These are phyloP conservation scores for Prionailurus bengalensis DNA, from an alignment of 2,113 vertebrate genomes.

Conservation along the genomic window DNA sequence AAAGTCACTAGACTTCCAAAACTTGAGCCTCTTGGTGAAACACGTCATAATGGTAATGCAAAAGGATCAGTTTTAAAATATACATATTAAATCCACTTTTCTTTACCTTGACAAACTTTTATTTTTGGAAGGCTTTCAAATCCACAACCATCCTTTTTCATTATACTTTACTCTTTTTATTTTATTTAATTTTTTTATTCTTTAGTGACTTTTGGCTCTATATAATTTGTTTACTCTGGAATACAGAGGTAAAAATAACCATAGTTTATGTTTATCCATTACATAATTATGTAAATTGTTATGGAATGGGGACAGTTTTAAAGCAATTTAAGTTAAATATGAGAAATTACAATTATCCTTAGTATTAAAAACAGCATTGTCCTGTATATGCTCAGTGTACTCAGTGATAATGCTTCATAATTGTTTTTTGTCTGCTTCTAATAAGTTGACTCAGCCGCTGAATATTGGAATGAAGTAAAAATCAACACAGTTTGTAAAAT, in stretches of 20 bases:
- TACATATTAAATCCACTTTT: constrained; percentile 73
- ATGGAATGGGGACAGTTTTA: constrained; percentile 27
- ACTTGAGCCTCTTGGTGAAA: constrained; percentile 91
- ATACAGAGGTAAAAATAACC: constrained; percentile 39
- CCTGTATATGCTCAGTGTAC: neutral
- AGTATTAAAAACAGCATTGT: neutral
- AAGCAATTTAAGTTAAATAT: constrained; percentile 1
- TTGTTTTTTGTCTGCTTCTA: neutral
- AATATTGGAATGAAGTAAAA: constrained; percentile 44
- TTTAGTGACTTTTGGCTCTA: neutral
- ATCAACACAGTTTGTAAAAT: constrained; percentile 26
- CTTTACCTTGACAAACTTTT: constrained; percentile 48
- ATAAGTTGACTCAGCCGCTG: neutral
- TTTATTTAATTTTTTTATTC: neutral
- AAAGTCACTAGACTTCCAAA: constrained; percentile 91
- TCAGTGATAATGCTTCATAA: neutral
- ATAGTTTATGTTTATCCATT: constrained; percentile 19
- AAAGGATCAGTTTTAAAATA: constrained; percentile 80
- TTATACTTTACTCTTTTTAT: constrained; percentile 74
- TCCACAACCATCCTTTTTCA: constrained; percentile 77
- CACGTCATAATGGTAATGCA: constrained; percentile 89
- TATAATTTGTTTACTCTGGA: constrained; percentile 59
- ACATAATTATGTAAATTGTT: neutral
- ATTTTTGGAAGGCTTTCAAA: constrained; percentile 68
- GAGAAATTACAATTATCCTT: neutral